Evolutionary conservation across 2,888 invertebrate species (phyloP).

Genomic region (Geotrupes spiniger): DNA sequence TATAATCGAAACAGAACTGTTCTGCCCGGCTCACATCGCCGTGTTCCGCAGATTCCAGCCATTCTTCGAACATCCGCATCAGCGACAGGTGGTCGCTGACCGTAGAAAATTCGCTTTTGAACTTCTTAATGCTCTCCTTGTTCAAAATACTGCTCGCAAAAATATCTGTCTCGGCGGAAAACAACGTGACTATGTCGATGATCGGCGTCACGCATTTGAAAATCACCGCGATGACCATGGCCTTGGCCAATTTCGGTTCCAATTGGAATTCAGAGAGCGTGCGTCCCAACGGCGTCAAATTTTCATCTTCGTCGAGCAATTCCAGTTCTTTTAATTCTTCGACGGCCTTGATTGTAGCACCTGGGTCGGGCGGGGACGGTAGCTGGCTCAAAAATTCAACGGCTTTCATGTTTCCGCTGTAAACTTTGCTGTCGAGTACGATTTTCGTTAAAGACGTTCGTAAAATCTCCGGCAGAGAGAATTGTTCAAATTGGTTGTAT

Average conservation of each 20-base stretch:
- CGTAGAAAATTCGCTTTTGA: slow-evolving; percentile 54
- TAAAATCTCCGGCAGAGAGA: slow-evolving; percentile 63
- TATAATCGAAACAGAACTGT: slow-evolving; percentile 50
- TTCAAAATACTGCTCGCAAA: slow-evolving; percentile 54
- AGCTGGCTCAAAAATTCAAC: slow-evolving; percentile 59
- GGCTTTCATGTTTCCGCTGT: slow-evolving; percentile 57
- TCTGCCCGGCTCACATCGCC: slow-evolving; percentile 37
- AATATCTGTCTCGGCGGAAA: slow-evolving; percentile 54
- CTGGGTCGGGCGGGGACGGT: slow-evolving; percentile 59
- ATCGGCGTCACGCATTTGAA: slow-evolving; percentile 57
- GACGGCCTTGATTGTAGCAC: slow-evolving; percentile 57
- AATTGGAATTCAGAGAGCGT: slow-evolving; percentile 54
- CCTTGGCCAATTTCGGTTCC: slow-evolving; percentile 61
- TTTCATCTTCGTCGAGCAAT: slow-evolving; percentile 57
- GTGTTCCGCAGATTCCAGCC: slow-evolving; percentile 45
- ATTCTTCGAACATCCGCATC: slow-evolving; percentile 56
- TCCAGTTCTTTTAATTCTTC: slow-evolving; percentile 59
- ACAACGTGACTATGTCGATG: slow-evolving; percentile 51
- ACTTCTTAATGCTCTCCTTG: slow-evolving; percentile 52
- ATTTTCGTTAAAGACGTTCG: slow-evolving; percentile 56
- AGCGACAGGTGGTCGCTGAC: slow-evolving; percentile 64
- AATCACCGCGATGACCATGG: slow-evolving; percentile 58
- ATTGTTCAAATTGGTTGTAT: slow-evolving; percentile 52
- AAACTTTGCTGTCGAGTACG: slow-evolving; percentile 61
- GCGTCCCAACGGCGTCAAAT: slow-evolving; percentile 62